Percentiles rank a stretch among this genome's conserved stretches.
Conservation (phyloP, 1,140 invertebrate species). For the Wiebesia pumilae region DNA sequence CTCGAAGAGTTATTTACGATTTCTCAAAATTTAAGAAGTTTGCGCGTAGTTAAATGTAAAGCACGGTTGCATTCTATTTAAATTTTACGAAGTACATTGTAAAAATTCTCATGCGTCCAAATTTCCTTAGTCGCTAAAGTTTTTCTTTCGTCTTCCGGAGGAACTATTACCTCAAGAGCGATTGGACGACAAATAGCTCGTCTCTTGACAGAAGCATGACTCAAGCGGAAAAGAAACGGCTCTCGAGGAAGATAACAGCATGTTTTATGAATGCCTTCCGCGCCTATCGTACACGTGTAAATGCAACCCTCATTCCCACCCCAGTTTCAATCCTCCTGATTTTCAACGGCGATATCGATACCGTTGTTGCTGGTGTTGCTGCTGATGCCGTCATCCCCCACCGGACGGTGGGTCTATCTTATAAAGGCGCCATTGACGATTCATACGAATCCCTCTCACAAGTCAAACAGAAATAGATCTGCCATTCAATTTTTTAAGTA, state of each 20-base stretch:
- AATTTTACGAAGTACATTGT: background rate
- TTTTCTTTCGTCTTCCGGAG: background rate
- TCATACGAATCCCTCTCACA: background rate
- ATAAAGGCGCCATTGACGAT: conserved; percentile 23
- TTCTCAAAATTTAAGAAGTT: background rate
- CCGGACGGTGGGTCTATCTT: no score
- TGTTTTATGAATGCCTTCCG: background rate
- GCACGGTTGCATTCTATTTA: background rate
- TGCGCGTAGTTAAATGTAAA: no score
- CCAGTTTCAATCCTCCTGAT: background rate
- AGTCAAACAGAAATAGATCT: background rate
- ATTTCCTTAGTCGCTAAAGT: background rate
- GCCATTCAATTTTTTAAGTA: conserved; percentile 5
- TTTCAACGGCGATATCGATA: background rate
- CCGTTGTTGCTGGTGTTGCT: no score
- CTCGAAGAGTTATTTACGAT: background rate
- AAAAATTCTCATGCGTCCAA: background rate
- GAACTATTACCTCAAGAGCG: background rate
- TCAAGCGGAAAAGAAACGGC: background rate
- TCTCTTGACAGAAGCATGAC: background rate
- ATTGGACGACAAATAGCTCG: background rate
- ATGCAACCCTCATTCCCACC: background rate
- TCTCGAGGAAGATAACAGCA: background rate
- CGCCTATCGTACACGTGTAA: background rate
- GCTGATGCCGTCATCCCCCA: no score